Conservation (phyloP, 2,888 invertebrate species). For the Ganaspis brasiliensis region DNA sequence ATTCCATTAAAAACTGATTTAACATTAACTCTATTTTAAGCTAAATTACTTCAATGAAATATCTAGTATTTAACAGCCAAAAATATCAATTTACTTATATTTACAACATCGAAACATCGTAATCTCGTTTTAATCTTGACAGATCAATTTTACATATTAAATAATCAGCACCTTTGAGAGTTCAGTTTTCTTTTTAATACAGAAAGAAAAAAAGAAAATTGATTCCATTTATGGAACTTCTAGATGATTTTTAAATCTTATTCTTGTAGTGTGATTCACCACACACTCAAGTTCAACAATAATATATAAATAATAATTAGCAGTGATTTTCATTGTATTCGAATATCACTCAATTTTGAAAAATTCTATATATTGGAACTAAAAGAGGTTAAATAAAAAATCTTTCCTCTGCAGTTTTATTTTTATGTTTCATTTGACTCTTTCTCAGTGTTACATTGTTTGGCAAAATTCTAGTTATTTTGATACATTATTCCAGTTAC, state of each 20-base stretch:
- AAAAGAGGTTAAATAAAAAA: neutral
- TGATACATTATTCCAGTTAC: slow-evolving; percentile 4
- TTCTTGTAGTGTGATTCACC: too few species aligned
- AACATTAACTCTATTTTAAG: neutral
- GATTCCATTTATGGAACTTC: neutral
- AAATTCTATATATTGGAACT: too few species aligned
- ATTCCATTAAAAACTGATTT: too few species aligned
- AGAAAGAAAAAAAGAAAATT: neutral
- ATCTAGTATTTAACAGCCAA: neutral
- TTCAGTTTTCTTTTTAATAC: slow-evolving; percentile 3
- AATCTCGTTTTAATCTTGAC: slow-evolving; percentile 22
- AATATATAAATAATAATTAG: too few species aligned
- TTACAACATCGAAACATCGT: slow-evolving; percentile 24
- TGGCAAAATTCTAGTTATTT: neutral
- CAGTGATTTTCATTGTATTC: too few species aligned
- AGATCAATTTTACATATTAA: neutral
- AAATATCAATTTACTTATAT: neutral
- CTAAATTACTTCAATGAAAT: neutral
- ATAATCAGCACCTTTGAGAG: slow-evolving; percentile 23
- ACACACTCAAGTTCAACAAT: too few species aligned
- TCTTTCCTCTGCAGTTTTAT: neutral
- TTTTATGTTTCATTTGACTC: neutral
- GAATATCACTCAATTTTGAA: too few species aligned
- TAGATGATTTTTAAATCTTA: too few species aligned
- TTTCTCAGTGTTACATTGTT: neutral